Conservation (phyloP, 2,113 vertebrate species). For the Opisthocomus hoazin region DNA sequence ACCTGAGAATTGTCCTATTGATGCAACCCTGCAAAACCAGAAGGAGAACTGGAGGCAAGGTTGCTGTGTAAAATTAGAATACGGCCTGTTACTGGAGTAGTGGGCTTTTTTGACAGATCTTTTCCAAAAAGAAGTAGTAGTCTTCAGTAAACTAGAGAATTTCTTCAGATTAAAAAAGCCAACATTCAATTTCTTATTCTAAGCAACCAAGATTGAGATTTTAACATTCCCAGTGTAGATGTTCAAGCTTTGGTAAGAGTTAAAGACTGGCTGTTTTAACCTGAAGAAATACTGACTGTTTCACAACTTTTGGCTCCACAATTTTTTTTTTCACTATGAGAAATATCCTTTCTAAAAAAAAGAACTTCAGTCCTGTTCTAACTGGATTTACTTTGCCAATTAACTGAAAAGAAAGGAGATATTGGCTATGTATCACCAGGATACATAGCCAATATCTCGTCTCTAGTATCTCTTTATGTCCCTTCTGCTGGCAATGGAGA, state of each 20-base stretch:
- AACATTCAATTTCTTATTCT: not conserved
- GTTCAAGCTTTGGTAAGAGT: not conserved
- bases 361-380: not conserved
- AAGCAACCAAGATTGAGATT: not conserved
- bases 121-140: not conserved
- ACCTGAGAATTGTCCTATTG: not conserved
- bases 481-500: not conserved
- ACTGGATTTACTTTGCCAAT: not conserved
- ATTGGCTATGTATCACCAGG: no score
- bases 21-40: not conserved
- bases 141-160: not conserved
- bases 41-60: not conserved
- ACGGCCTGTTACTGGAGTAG: not conserved
- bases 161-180: not conserved
- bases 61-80: not conserved
- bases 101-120: not conserved
- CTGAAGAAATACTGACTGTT: not conserved
- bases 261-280: not conserved
- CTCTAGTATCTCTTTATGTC: not conserved
- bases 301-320: not conserved
- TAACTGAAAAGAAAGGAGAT: constrained; percentile 13
- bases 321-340: not conserved
- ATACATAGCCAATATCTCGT: not conserved
- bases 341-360: not conserved
- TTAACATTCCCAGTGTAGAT: not conserved